phyloP scores from a whole-genome alignment of 2,888 invertebrate genomes.

The Acleris cristana region DNA sequence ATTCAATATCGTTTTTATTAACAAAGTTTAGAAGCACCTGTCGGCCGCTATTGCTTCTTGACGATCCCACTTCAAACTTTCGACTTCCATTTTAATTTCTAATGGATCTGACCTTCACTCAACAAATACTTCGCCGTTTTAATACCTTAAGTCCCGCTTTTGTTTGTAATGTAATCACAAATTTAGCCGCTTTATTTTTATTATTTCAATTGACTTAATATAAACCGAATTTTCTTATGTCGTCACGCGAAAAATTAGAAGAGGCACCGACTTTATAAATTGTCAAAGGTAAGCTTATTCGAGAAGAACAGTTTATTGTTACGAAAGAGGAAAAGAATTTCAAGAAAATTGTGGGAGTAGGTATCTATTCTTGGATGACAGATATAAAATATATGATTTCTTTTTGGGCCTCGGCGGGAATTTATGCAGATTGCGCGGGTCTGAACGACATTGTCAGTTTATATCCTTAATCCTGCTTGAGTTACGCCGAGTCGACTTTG shows the following conservation, averaged over 20 bases:
- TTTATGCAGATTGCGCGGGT: conserved; percentile 21
- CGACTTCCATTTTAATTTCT: conserved; percentile 52
- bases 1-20: conserved; percentile 59
- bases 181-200: conserved; percentile 20
- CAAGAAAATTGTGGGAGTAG: conserved; percentile 9
- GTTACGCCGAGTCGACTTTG: conserved; percentile 3
- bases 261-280: conserved; percentile 20
- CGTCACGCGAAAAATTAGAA: neutral
- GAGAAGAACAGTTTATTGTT: conserved; percentile 27
- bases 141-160: conserved; percentile 23
- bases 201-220: conserved; percentile 20
- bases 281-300: conserved; percentile 31
- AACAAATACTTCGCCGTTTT: conserved; percentile 25
- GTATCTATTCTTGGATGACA: conserved; percentile 21
- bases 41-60: conserved; percentile 48
- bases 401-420: conserved; percentile 18
- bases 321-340: conserved; percentile 19
- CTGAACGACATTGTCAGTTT: conserved; percentile 7
- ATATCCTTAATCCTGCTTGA: conserved; percentile 12
- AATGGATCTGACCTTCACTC: conserved; percentile 40
- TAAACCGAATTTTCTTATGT: conserved; percentile 5
- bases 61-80: conserved; percentile 49
- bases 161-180: conserved; percentile 17
- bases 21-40: conserved; percentile 57
- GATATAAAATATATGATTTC: conserved; percentile 21